phyloP scores from a whole-genome alignment of 2,113 vertebrate species.

The Hippolais icterina region DNA sequence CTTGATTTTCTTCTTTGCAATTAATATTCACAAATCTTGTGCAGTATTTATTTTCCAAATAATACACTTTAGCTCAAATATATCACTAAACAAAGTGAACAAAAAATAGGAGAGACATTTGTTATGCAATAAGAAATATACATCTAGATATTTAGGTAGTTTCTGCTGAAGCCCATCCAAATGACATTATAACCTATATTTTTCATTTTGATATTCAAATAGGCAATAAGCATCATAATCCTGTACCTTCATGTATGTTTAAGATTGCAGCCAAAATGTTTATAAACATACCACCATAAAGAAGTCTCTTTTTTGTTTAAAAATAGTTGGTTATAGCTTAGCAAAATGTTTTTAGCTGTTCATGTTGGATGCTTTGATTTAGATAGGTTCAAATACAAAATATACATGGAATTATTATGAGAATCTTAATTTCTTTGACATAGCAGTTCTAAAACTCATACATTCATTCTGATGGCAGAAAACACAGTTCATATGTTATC shows the following conservation, averaged over 20 bases:
- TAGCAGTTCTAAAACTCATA: not conserved
- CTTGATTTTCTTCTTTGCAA: not conserved
- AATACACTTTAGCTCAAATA: conserved; percentile 24
- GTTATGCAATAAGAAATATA: conserved; percentile 23
- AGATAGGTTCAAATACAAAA: not conserved
- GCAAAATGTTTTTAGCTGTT: not conserved
- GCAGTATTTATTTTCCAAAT: conserved; percentile 53
- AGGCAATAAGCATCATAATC: not conserved
- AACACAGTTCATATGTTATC: not conserved
- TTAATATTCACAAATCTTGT: conserved; percentile 57
- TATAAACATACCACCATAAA: not conserved
- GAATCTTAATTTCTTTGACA: not conserved
- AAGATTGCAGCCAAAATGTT: not conserved
- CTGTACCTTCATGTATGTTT: not conserved
- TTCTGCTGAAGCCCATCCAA: not conserved
- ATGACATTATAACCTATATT: not conserved
- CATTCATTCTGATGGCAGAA: not conserved
- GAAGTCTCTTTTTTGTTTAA: not conserved
- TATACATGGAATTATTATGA: not conserved
- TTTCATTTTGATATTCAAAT: not conserved
- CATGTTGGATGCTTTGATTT: not conserved
- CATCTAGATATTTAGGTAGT: not conserved
- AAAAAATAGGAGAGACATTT: conserved; percentile 29
- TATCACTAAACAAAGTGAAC: conserved; percentile 28
- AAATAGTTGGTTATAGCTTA: not conserved